Evolutionary conservation across 2,113 vertebrate genomes (phyloP).

Genomic region (Erythrocercus mccallii): DNA sequence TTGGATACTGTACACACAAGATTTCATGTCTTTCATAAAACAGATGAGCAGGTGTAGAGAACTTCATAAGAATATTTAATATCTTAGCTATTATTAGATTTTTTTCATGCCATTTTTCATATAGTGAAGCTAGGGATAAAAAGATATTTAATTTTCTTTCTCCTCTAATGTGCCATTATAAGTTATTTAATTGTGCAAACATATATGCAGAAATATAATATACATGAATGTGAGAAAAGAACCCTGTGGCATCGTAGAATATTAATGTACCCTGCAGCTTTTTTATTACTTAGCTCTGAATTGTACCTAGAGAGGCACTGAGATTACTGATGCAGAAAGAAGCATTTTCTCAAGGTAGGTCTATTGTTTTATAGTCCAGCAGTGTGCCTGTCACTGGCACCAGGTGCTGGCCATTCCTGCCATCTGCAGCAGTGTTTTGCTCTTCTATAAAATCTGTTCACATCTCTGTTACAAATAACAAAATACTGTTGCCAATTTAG

Average conservation of each 20-base stretch:
- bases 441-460: background rate
- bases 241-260: background rate
- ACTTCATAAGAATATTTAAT: background rate
- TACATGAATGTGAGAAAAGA: background rate
- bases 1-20: background rate
- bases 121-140: background rate
- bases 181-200: slow-evolving; percentile 5
- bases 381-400: background rate
- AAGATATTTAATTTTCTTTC: background rate
- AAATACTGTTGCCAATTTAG: background rate
- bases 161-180: background rate
- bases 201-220: background rate
- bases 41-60: background rate
- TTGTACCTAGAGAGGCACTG: background rate
- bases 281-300: background rate
- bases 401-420: background rate
- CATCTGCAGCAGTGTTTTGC: background rate
- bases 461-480: background rate
- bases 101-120: background rate
- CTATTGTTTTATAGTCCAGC: background rate
- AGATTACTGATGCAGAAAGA: background rate
- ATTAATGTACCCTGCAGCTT: background rate
- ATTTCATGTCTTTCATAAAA: background rate
- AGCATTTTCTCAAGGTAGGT: background rate
- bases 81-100: background rate